phyloP scores from a whole-genome alignment of 2,888 invertebrate species.

The Drosophila vallismaia region DNA sequence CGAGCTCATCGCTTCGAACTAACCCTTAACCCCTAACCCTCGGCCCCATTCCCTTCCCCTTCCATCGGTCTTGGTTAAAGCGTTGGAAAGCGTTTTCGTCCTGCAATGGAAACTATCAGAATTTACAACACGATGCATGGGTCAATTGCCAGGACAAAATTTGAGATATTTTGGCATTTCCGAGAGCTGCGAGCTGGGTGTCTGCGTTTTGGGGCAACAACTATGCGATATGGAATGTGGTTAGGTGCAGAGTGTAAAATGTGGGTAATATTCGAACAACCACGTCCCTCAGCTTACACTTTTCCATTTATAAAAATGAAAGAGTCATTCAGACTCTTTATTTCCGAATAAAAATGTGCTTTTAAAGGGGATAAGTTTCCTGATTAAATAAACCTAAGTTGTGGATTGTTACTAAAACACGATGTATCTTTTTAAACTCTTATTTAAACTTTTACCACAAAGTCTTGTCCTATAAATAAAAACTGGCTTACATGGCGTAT shows the following conservation, averaged over 20 bases:
- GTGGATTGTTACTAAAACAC: too few relatives aligned
- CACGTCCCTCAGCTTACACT: not conserved
- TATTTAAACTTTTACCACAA: too few relatives aligned
- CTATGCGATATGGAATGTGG: not conserved
- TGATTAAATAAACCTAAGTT: not conserved
- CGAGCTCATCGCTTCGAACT: slow-evolving; percentile 14
- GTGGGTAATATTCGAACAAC: not conserved
- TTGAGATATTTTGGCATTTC: slow-evolving; percentile 40
- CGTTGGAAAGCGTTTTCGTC: slow-evolving; percentile 42
- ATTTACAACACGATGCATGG: slow-evolving; percentile 15
- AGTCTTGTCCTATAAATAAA: too few relatives aligned
- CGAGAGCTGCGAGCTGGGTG: slow-evolving; percentile 22
- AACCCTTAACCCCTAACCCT: slow-evolving; percentile 5
- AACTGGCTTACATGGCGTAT: not conserved
- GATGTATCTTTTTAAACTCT: too few relatives aligned
- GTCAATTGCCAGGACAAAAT: slow-evolving; percentile 55
- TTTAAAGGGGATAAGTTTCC: not conserved
- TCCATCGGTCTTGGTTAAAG: slow-evolving; percentile 18
- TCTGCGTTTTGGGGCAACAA: slow-evolving; percentile 14
- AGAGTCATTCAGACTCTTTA: too few relatives aligned
- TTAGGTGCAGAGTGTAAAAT: not conserved
- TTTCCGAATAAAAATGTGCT: not conserved
- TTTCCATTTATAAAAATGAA: too few relatives aligned
- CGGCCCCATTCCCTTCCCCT: not conserved
- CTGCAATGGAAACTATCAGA: slow-evolving; percentile 19